These are phyloP conservation scores for Pteria penguin DNA, from an alignment of 2,888 invertebrate genomes.

Conservation along the genomic window DNA sequence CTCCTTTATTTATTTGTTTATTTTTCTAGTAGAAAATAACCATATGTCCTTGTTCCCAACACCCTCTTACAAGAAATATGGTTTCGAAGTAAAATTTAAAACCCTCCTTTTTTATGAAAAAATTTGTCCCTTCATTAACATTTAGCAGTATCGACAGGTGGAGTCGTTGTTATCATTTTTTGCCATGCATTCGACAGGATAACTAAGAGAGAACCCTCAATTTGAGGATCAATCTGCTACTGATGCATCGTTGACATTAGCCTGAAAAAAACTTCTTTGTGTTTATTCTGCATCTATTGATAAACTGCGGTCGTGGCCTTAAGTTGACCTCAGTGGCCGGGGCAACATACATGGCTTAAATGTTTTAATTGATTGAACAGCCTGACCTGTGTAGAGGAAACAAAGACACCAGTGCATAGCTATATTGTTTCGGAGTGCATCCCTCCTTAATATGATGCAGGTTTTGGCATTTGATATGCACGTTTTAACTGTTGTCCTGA, in stretches of 20 bases:
- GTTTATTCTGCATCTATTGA: background rate
- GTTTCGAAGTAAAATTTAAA: too few relatives aligned
- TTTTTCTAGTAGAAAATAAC: too few relatives aligned
- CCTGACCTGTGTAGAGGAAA: background rate
- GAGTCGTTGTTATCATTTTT: too few relatives aligned
- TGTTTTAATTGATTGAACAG: background rate
- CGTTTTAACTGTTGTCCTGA: background rate
- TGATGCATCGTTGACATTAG: background rate
- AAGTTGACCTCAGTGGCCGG: constrained; percentile 3
- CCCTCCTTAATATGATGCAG: too few relatives aligned
- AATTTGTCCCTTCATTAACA: too few relatives aligned
- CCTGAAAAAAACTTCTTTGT: background rate
- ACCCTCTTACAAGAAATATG: too few relatives aligned
- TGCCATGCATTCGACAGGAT: too few relatives aligned
- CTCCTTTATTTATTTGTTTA: too few relatives aligned
- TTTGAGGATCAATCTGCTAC: background rate
- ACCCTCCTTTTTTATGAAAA: too few relatives aligned
- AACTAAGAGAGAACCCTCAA: too few relatives aligned
- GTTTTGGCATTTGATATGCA: background rate
- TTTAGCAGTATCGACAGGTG: too few relatives aligned
- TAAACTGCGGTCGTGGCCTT: constrained; percentile 7
- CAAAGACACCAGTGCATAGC: background rate
- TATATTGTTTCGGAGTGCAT: background rate
- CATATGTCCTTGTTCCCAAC: too few relatives aligned
- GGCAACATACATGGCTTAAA: background rate